Percentiles rank a stretch among this genome's conserved stretches.
phyloP scores from a whole-genome alignment of 2,797 vertebrate species.

The Cygnus olor region DNA sequence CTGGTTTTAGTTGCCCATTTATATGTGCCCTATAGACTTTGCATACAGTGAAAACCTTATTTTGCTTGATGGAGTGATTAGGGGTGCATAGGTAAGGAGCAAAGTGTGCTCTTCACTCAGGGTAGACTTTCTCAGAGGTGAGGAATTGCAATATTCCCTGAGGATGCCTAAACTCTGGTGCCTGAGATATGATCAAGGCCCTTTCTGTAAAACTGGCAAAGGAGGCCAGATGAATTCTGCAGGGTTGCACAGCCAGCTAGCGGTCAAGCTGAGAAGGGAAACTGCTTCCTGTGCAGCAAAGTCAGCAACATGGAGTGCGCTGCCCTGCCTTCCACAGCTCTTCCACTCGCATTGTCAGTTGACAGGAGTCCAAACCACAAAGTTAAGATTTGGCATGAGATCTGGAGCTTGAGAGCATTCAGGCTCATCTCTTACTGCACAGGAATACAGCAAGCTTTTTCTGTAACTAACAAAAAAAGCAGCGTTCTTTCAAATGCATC shows the following conservation, averaged over 20 bases:
- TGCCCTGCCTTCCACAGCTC: background rate
- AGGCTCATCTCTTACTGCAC: background rate
- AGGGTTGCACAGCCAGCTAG: background rate
- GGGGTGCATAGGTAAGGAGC: background rate
- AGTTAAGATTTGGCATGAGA: background rate
- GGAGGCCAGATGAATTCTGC: background rate
- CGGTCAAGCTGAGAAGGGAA: fast-evolving
- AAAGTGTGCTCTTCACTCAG: fast-evolving
- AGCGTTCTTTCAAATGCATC: background rate
- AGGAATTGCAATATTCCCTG: background rate
- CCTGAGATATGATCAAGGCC: background rate
- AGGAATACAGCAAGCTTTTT: background rate
- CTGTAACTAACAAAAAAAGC: background rate
- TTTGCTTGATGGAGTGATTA: background rate
- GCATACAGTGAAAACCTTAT: background rate
- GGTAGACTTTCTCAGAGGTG: background rate
- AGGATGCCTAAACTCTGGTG: background rate
- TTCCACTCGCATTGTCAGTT: background rate
- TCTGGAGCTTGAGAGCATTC: background rate
- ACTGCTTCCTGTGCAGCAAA: background rate
- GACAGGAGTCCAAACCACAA: background rate
- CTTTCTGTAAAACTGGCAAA: background rate
- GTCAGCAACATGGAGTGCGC: background rate
- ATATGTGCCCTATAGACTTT: background rate
- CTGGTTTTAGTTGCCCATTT: background rate